Percentiles rank a stretch among this genome's conserved stretches.
Evolutionary conservation across 2,113 vertebrate species (phyloP).

Genomic region (Catharus fuscescens): DNA sequence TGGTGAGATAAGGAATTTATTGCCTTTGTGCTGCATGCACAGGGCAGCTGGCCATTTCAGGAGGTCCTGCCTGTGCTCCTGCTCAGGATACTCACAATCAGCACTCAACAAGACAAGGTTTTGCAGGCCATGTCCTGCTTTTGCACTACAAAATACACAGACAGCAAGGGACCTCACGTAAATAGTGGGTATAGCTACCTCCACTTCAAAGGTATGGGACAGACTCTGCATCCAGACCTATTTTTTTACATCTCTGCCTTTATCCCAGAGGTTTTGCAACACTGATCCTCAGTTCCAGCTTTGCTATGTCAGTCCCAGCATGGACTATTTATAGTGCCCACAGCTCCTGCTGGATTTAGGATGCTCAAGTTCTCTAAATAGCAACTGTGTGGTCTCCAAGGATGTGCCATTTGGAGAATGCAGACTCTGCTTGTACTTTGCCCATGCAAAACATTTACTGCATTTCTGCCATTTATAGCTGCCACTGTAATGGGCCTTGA

Average conservation of each 20-base stretch:
- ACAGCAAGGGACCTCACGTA: neutral
- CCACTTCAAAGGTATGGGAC: neutral
- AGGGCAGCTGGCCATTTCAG: neutral
- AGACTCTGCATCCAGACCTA: neutral
- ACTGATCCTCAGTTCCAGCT: neutral
- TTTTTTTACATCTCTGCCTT: neutral
- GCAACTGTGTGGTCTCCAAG: neutral
- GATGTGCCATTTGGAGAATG: neutral
- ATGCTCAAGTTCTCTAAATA: conserved; percentile 7
- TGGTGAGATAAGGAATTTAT: conserved; percentile 9
- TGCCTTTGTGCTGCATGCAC: neutral
- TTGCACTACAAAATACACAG: neutral
- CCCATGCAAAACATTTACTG: neutral
- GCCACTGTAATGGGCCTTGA: neutral
- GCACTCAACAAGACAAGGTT: neutral
- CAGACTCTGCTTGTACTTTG: neutral
- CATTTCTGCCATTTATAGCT: neutral
- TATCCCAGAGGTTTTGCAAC: neutral
- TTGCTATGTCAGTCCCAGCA: neutral
- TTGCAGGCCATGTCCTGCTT: neutral
- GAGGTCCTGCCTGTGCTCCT: fast-evolving
- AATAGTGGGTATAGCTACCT: neutral
- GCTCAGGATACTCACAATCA: neutral
- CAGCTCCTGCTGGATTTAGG: neutral
- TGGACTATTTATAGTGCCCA: neutral